phyloP scores from a whole-genome alignment of 2,888 invertebrate species.

The Adelognathus sp. region DNA sequence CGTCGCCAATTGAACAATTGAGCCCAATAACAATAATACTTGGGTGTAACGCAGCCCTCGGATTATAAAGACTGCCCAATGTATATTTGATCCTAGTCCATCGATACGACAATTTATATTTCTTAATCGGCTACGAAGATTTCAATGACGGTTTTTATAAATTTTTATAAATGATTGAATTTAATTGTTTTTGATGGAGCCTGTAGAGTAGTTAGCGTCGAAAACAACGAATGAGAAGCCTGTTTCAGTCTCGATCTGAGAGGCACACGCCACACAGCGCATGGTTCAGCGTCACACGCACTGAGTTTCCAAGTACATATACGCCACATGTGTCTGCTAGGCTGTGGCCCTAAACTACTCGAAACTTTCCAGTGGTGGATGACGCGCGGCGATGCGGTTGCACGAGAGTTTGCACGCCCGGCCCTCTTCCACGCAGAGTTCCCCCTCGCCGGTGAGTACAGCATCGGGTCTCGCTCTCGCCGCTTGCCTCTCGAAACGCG shows the following conservation, averaged over 20 bases:
- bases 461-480: neutral
- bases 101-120: neutral
- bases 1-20: slow-evolving; percentile 80
- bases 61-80: slow-evolving; percentile 28
- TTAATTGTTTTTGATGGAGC: neutral
- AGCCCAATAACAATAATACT: slow-evolving; percentile 80
- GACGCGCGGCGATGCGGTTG: slow-evolving; percentile 15
- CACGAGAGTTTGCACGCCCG: slow-evolving; percentile 26
- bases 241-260: slow-evolving; percentile 1
- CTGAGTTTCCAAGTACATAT: neutral
- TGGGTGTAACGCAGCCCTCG: slow-evolving; percentile 58
- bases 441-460: neutral
- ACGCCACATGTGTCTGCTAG: slow-evolving; percentile 16
- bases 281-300: neutral
- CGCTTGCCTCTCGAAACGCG: slow-evolving; percentile 18
- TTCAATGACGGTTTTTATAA: too few relatives aligned
- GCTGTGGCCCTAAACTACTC: slow-evolving; percentile 25
- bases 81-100: slow-evolving; percentile 6
- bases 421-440: neutral
- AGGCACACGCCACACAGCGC: neutral
- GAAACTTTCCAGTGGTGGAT: slow-evolving; percentile 14
- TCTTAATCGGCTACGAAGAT: too few relatives aligned
- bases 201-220: neutral
- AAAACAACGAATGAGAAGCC: neutral
- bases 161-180: too few relatives aligned